Evolutionary conservation across 2,113 vertebrate genomes (phyloP).

Genomic region (Zosterops borbonicus): DNA sequence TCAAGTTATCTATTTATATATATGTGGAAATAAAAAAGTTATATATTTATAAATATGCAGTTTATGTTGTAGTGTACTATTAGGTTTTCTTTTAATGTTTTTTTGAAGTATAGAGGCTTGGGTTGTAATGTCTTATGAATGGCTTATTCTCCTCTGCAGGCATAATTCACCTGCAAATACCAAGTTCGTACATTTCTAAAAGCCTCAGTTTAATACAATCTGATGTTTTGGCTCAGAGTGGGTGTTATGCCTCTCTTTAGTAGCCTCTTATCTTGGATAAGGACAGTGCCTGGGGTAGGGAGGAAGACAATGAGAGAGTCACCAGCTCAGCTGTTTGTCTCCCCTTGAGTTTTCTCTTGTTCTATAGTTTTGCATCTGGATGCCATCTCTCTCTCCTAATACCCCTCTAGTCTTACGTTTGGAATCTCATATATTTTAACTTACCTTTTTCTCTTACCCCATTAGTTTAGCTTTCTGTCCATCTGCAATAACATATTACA

Average conservation of each 20-base stretch:
- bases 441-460: not conserved
- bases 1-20: not conserved
- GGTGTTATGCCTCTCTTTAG: not conserved
- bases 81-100: not conserved
- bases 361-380: not conserved
- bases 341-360: not conserved
- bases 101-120: not conserved
- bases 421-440: not conserved
- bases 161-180: not conserved
- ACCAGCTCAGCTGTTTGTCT: not conserved
- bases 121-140: not conserved
- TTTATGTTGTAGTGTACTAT: not conserved
- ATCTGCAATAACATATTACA: not conserved
- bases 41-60: not conserved
- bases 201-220: not conserved
- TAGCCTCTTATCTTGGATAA: not conserved
- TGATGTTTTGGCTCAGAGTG: not conserved
- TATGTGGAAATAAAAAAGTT: not conserved
- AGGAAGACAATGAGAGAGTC: not conserved
- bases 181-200: not conserved
- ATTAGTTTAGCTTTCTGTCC: not conserved
- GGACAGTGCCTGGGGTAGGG: not conserved
- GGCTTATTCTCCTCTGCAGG: not conserved
- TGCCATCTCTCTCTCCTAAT: not conserved
- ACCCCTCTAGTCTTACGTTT: not conserved